A percentile compares a stretch with the other conserved stretches of the same genome.
Evolutionary conservation across 2,888 invertebrate species (phyloP).

Genomic region (Apotomis turbidana): DNA sequence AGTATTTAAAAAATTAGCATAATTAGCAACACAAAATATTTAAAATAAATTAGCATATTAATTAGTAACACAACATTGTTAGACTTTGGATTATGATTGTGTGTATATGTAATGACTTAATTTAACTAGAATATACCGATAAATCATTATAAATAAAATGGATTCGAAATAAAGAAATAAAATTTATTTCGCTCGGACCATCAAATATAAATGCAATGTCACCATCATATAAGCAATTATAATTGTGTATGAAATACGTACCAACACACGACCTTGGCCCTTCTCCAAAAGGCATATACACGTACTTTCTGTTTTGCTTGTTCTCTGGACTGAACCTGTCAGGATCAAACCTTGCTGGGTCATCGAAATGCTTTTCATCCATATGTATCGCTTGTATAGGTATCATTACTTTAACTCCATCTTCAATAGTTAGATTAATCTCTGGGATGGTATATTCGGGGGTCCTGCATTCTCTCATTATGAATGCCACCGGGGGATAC

Average conservation of each 20-base stretch:
- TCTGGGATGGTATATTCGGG: conserved; percentile 73
- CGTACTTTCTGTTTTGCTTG: conserved; percentile 59
- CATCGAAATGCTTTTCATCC: conserved; percentile 68
- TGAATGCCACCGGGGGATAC: conserved; percentile 71
- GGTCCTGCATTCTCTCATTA: conserved; percentile 66
- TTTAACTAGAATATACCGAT: no score
- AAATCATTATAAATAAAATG: no score
- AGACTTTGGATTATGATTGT: no score
- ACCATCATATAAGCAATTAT: no score
- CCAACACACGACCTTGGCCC: conserved; percentile 75
- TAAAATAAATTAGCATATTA: no score
- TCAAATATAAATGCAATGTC: no score
- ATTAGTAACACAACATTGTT: no score
- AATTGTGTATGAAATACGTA: conserved; percentile 50
- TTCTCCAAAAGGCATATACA: conserved; percentile 73
- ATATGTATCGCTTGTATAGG: conserved; percentile 72
- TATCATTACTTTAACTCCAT: conserved; percentile 65
- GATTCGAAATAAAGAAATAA: no score
- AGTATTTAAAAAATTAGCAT: no score
- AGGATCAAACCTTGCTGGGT: conserved; percentile 68
- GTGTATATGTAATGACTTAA: no score
- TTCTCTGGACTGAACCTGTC: conserved; percentile 64
- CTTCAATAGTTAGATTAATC: conserved; percentile 64
- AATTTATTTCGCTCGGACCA: no score
- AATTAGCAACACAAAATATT: no score